Evolutionary conservation across 1,140 invertebrate species (phyloP).

Genomic region (Asobara japonica): DNA sequence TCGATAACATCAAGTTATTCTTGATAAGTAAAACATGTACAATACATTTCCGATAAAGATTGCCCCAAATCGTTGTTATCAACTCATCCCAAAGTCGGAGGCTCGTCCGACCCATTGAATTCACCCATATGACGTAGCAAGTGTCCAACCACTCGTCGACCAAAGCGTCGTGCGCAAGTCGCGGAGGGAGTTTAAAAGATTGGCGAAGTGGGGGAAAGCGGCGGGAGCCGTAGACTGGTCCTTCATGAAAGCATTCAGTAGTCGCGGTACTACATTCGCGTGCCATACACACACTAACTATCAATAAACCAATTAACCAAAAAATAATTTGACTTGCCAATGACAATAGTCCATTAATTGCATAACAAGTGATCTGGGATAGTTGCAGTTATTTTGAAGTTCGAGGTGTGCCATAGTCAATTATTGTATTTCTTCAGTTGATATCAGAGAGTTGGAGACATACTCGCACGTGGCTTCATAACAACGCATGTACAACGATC

Average conservation of each 20-base stretch:
- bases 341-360: constrained; percentile 23
- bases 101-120: constrained; percentile 5
- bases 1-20: too few relatives aligned
- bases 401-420: too few relatives aligned
- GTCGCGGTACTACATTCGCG: constrained; percentile 47
- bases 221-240: constrained; percentile 26
- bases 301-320: too few relatives aligned
- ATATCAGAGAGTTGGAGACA: neutral
- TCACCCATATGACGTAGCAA: neutral
- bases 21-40: neutral
- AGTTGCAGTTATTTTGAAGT: too few relatives aligned
- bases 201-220: neutral
- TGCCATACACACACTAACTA: constrained; percentile 47
- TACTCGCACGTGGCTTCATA: neutral
- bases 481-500: neutral
- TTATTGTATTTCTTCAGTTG: too few relatives aligned
- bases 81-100: neutral
- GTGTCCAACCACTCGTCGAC: neutral
- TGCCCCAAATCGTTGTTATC: neutral
- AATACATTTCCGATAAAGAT: neutral
- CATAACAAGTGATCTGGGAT: neutral
- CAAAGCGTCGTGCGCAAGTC: constrained; percentile 21
- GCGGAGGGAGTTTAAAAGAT: neutral
- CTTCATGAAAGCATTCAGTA: constrained; percentile 33
- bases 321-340: neutral